Base-by-base conservation (phyloP, 2,888 invertebrate species). In the Colletes collaris region DNA sequence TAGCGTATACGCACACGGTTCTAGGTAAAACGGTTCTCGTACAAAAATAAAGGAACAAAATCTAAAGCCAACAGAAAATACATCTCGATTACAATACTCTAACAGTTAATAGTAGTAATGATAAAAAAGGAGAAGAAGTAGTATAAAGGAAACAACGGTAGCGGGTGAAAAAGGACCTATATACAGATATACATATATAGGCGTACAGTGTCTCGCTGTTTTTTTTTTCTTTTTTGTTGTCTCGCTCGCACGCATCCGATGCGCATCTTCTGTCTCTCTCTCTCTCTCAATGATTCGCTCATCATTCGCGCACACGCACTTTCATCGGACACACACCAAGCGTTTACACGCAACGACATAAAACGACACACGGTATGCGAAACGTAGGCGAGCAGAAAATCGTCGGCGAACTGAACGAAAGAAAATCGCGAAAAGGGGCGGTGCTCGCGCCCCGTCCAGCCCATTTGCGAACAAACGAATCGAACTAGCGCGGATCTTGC, bases 41-140 rank as follows among this genome's bases (percentile, higher is more conserved):
- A 91, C 85, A 90, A 91, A 90, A 91, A 90, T 90, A 91, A 90
- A 91, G 90, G 90, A 90, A 91, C 90, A 89, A 91, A 91, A 90
- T 90, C 90, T 91, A 91, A 91, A 91, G 89, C 90, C 90, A 90
- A 90, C 88, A 86, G 84, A 89, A 89, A 89, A 90, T 90, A 90
- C 88, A 89, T 90, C 85, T 87, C 86, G 86, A 83, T 85, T 73
- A 81, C 49, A 71, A 67, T 78, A 63, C 59, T 69, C 59, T 84
- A 87, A 80, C 83, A 87, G 93, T 46, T 93, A 80, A 52, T 75
- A 69, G 66, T 67, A 64, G 44, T 68, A 40, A 53, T n/a, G 44
- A 65, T 27, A 55, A 69, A 50, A 46, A 50, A n/a, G 62, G 53
- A 73, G 59, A 74, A 74, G 63, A 62, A 69, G 50, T 65, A 75